Conservation (phyloP, 1,140 invertebrate genomes). For the Chionoecetes opilio region DNA sequence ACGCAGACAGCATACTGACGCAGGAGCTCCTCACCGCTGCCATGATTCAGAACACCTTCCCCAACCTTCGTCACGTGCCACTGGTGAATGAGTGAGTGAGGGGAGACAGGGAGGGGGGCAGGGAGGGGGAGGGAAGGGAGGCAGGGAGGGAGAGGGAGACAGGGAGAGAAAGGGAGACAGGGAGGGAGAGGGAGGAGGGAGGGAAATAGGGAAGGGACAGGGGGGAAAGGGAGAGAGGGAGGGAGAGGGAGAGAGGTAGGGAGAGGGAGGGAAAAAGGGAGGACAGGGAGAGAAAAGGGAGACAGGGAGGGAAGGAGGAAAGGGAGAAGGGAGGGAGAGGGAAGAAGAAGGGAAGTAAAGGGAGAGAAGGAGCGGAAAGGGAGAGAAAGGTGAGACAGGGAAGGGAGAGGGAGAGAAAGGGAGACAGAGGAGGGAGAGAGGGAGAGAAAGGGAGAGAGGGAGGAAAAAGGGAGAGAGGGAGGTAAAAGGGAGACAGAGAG, state of each 20-base stretch:
- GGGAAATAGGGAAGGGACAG: no score
- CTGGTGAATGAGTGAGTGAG: slow-evolving; percentile 72
- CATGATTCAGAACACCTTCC: slow-evolving; percentile 37
- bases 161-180: neutral
- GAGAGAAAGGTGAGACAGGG: neutral
- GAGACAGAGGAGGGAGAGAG: no score
- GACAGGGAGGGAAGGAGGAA: no score
- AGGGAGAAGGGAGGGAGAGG: neutral
- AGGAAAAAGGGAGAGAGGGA: no score
- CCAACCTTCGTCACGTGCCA: slow-evolving; percentile 58
- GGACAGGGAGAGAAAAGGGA: no score
- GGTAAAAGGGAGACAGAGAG: neutral
- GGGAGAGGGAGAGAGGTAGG: neutral
- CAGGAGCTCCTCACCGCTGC: slow-evolving; percentile 48
- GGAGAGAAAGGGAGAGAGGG: no score
- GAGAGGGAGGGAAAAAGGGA: no score
- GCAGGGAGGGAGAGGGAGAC: no score
- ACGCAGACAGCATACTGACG: slow-evolving; percentile 69
- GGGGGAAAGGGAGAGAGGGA: neutral
- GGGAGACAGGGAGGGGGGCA: neutral
- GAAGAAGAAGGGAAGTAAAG: neutral
- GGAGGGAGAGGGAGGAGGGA: neutral
- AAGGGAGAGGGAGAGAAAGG: no score
- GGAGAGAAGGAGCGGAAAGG: no score
- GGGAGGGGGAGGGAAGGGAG: no score